A percentile compares a stretch with the other conserved stretches of the same genome.
Evolutionary conservation across 2,113 vertebrate species (phyloP).

Genomic region (Todiramphus saurophagus): DNA sequence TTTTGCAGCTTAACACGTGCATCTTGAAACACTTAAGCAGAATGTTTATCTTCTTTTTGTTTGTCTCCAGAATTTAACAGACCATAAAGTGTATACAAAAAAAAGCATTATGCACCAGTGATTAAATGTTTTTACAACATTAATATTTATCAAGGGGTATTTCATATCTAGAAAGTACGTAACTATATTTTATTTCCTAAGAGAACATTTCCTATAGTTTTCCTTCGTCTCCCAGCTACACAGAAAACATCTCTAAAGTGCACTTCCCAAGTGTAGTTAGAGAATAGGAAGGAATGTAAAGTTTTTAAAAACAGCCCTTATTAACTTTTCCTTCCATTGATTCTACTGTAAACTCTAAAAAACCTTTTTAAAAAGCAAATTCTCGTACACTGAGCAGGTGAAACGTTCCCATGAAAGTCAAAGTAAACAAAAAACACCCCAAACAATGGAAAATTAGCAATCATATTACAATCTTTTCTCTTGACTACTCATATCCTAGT

Average conservation of each 20-base stretch:
- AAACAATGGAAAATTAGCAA: conserved; percentile 62
- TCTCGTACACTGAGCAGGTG: conserved; percentile 77
- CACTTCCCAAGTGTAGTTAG: conserved; percentile 81
- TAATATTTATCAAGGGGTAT: conserved; percentile 72
- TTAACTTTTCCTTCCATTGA: conserved; percentile 82
- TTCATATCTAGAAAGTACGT: conserved; percentile 76
- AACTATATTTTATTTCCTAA: conserved; percentile 79
- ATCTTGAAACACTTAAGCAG: conserved; percentile 76
- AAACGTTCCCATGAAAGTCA: conserved; percentile 72
- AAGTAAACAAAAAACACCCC: conserved; percentile 19
- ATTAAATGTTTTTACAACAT: conserved; percentile 70
- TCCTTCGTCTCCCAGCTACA: conserved; percentile 78
- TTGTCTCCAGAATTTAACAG: conserved; percentile 76
- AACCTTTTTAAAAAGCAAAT: conserved; percentile 79
- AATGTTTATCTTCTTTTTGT: conserved; percentile 71
- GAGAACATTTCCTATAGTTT: conserved; percentile 77
- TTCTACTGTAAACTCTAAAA: conserved; percentile 84
- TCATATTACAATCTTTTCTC: conserved; percentile 59
- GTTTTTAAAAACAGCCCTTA: conserved; percentile 86
- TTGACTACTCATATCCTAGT: conserved; percentile 49
- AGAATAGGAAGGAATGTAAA: conserved; percentile 84
- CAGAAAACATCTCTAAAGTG: conserved; percentile 77
- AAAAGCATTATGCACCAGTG: conserved; percentile 76
- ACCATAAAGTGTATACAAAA: conserved; percentile 73
- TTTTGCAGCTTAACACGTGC: conserved; percentile 76